Conservation (phyloP, 2,888 invertebrate genomes). For the Mesorhabditis belari region DNA sequence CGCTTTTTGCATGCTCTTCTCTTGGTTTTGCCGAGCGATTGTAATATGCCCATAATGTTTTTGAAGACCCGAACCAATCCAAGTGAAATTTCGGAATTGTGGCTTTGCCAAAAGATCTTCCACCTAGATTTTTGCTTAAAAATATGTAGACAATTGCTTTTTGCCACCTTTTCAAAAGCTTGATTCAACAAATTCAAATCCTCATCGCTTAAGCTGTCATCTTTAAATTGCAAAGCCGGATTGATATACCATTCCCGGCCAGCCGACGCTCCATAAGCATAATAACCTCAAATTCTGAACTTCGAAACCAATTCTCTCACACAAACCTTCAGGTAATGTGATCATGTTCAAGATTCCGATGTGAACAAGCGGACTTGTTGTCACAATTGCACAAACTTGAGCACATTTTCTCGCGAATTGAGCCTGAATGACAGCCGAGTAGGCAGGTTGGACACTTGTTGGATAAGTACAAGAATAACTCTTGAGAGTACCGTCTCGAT, state of each 20-base stretch:
- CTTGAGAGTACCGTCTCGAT: conserved; percentile 37
- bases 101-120: conserved; percentile 35
- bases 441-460: conserved; percentile 42
- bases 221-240: conserved; percentile 42
- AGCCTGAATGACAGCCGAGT: conserved; percentile 43
- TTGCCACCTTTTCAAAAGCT: conserved; percentile 33
- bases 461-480: conserved; percentile 39
- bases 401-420: conserved; percentile 46
- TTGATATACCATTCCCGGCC: conserved; percentile 47
- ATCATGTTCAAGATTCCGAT: conserved; percentile 42
- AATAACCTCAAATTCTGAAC: conserved; percentile 20
- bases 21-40: conserved; percentile 33
- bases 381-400: conserved; percentile 45
- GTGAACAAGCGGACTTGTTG: conserved; percentile 39
- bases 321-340: conserved; percentile 39
- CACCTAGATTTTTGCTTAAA: conserved; percentile 13
- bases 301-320: not conserved
- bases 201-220: conserved; percentile 25
- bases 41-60: conserved; percentile 47
- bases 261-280: conserved; percentile 44
- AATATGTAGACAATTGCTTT: not conserved
- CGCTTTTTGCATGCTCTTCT: not conserved
- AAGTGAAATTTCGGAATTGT: conserved; percentile 32
- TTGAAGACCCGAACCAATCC: conserved; percentile 48
- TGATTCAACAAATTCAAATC: conserved; percentile 31